Percentiles rank a stretch among this genome's conserved stretches.
Conservation (phyloP, 2,797 vertebrate species). For the Momotus momota region DNA sequence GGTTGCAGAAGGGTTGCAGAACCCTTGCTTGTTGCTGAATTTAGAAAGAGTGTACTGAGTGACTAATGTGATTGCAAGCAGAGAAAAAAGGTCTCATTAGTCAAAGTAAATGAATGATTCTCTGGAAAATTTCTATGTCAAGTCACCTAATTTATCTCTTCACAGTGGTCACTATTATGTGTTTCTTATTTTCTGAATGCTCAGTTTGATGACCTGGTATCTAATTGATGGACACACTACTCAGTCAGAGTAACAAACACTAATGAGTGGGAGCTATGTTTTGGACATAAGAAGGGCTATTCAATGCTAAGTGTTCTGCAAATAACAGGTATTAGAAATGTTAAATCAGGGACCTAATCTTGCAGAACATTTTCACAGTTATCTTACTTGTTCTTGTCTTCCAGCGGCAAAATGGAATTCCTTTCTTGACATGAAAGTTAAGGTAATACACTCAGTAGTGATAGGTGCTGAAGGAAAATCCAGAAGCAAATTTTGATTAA, state of each 20-base stretch:
- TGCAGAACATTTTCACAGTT: not conserved
- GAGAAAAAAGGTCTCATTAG: constrained; percentile 45
- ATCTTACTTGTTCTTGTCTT: not conserved
- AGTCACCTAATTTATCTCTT: constrained; percentile 2
- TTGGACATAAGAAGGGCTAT: not conserved
- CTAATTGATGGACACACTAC: not conserved
- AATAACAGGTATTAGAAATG: not conserved
- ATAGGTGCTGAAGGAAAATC: not conserved
- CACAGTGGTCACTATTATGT: not conserved
- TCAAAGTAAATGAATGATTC: constrained; percentile 19
- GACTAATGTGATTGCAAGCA: constrained; percentile 43
- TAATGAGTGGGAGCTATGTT: not conserved
- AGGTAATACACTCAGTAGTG: not conserved
- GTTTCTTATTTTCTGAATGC: constrained; percentile 6
- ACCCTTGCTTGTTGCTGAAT: constrained; percentile 31
- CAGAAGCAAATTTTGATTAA: not conserved
- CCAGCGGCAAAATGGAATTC: not conserved
- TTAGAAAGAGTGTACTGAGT: constrained; percentile 24
- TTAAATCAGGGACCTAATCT: not conserved
- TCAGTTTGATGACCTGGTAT: not conserved
- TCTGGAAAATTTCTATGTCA: constrained; percentile 34
- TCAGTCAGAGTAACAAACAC: not conserved
- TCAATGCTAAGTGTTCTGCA: fast-evolving
- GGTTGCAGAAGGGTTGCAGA: not conserved
- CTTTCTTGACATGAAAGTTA: not conserved